These are phyloP conservation scores for Steinernema scapterisci DNA, from an alignment of 2,888 invertebrate species.

Conservation along the genomic window DNA sequence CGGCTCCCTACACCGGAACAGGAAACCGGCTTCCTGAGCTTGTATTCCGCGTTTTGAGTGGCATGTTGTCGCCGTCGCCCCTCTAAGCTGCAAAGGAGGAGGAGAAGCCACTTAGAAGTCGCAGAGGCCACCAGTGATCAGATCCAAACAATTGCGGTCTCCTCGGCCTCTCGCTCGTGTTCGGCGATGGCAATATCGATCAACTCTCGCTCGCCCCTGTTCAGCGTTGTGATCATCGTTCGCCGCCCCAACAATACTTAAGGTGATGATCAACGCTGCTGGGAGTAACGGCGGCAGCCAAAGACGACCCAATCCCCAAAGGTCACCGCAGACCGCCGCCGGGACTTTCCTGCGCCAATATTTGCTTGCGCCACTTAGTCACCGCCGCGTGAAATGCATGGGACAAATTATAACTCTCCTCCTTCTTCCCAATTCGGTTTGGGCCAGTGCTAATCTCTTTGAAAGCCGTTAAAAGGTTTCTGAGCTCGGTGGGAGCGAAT, in stretches of 20 bases:
- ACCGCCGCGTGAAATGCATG: conserved; percentile 18
- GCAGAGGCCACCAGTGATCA: neutral
- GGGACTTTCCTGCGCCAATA: conserved; percentile 25
- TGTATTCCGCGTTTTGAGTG: neutral
- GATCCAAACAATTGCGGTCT: conserved; percentile 12
- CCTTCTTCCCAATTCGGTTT: too few relatives aligned
- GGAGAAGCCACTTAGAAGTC: neutral
- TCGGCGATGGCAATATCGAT: conserved; percentile 1
- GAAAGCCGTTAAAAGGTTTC: neutral
- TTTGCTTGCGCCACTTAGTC: conserved; percentile 32
- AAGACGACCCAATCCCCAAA: conserved; percentile 30
- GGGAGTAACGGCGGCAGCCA: neutral
- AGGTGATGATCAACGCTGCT: conserved; percentile 8
- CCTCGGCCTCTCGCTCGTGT: neutral
- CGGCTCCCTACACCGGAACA: too few relatives aligned
- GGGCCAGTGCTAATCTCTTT: too few relatives aligned
- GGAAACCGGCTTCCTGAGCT: neutral
- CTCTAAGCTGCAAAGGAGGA: neutral
- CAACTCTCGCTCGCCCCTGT: neutral
- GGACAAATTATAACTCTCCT: neutral
- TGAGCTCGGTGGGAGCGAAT: neutral
- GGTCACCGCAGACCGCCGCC: conserved; percentile 16
- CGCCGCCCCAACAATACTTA: neutral
- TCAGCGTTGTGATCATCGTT: neutral
- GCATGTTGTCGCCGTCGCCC: neutral